Conservation (phyloP, 2,797 vertebrate genomes). For the Schizothorax lantsangensis region DNA sequence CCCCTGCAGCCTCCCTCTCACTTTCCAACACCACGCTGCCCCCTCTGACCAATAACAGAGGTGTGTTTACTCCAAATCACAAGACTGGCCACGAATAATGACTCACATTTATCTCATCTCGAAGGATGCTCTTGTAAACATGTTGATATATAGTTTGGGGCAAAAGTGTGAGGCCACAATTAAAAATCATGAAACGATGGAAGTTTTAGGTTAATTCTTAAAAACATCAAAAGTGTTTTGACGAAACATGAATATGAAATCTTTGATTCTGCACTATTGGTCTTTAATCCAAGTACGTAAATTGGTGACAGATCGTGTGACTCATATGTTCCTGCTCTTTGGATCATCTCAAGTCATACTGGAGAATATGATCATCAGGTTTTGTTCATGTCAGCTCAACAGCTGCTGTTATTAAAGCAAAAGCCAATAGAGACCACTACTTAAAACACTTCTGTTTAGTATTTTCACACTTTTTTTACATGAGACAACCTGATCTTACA, state of each 20-base stretch:
- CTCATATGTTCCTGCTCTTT: background rate
- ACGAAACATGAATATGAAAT: background rate
- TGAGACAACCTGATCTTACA: background rate
- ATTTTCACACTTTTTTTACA: background rate
- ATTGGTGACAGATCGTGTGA: background rate
- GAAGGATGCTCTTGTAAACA: background rate
- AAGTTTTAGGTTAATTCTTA: background rate
- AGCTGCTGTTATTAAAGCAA: background rate
- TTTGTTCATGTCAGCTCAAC: background rate
- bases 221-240: background rate
- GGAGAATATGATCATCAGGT: background rate
- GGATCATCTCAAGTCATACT: background rate
- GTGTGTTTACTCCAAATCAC: background rate
- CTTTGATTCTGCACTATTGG: background rate
- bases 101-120: background rate
- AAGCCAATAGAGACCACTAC: background rate
- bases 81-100: no score
- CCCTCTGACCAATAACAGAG: background rate
- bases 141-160: background rate
- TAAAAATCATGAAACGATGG: background rate
- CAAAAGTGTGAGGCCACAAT: background rate
- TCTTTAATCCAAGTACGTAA: background rate
- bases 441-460: background rate
- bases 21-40: conserved; percentile 20
- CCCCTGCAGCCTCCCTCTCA: conserved; percentile 56